Percentiles rank a stretch among this genome's conserved stretches.
These are phyloP conservation scores for Halichondria panicea DNA, from an alignment of 37 sponge, comb jelly and placozoan genomes.

Conservation along the genomic window DNA sequence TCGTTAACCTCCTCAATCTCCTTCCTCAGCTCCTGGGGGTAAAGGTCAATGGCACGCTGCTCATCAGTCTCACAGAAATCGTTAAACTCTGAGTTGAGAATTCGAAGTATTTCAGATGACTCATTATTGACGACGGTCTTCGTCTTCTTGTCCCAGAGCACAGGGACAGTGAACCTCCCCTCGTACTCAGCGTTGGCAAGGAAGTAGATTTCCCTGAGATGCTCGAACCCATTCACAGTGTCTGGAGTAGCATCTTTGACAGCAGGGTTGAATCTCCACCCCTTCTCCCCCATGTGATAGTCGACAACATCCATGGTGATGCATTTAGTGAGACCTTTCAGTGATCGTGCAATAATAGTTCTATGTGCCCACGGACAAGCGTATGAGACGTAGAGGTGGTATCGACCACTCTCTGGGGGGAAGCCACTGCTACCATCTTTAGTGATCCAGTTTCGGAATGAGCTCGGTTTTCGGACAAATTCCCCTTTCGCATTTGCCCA, in stretches of 20 bases:
- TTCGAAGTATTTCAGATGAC: slow-evolving; percentile 88
- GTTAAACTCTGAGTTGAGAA: slow-evolving; percentile 88
- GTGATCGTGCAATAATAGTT: slow-evolving; percentile 63
- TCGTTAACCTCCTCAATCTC: slow-evolving; percentile 85
- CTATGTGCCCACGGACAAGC: slow-evolving; percentile 96
- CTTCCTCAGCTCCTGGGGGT: slow-evolving; percentile 68
- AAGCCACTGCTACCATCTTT: slow-evolving; percentile 56
- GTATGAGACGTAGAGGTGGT: slow-evolving; percentile 89
- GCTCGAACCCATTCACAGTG: slow-evolving; percentile 67
- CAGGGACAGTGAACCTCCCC: slow-evolving; percentile 87
- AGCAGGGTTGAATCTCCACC: slow-evolving; percentile 79
- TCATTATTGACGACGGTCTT: slow-evolving; percentile 88
- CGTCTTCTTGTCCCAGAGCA: slow-evolving; percentile 81
- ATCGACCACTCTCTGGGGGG: slow-evolving; percentile 76
- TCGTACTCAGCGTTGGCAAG: slow-evolving; percentile 52
- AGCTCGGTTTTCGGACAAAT: slow-evolving; percentile 52
- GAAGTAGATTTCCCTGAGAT: slow-evolving; percentile 77
- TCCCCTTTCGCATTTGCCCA: slow-evolving; percentile 74
- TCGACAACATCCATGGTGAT: slow-evolving; percentile 77
- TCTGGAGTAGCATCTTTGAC: slow-evolving; percentile 62
- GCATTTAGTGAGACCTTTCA: slow-evolving; percentile 75
- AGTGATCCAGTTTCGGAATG: slow-evolving; percentile 69
- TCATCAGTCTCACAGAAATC: slow-evolving; percentile 67
- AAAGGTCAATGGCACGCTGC: slow-evolving; percentile 72
- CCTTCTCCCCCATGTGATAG: slow-evolving; percentile 60